phyloP scores from a whole-genome alignment of 2,113 vertebrate species.

The Crocuta crocuta region DNA sequence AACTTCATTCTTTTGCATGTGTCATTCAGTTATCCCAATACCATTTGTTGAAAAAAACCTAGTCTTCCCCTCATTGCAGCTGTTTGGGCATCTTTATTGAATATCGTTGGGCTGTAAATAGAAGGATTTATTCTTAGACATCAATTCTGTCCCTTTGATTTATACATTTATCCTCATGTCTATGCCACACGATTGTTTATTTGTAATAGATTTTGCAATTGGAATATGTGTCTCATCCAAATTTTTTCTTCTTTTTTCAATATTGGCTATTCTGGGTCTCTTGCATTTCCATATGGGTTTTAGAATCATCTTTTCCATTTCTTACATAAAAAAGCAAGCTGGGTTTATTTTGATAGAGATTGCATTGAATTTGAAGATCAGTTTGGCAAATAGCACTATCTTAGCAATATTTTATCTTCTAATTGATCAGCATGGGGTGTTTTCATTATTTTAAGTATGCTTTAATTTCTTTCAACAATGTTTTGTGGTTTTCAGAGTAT shows the following conservation, averaged over 20 bases:
- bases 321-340: neutral
- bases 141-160: neutral
- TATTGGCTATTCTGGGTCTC: neutral
- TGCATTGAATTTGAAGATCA: neutral
- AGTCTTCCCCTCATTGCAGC: neutral
- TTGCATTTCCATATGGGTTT: slow-evolving; percentile 31
- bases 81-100: neutral
- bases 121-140: neutral
- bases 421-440: neutral
- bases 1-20: neutral
- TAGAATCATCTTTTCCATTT: slow-evolving; percentile 30
- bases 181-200: neutral
- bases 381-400: neutral
- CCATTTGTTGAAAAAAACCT: neutral
- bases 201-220: slow-evolving; percentile 14
- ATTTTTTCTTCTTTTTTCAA: slow-evolving; percentile 13
- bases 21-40: neutral
- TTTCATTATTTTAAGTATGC: neutral
- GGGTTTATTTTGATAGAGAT: neutral
- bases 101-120: neutral
- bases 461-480: slow-evolving; percentile 1
- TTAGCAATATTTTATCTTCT: neutral
- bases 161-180: neutral
- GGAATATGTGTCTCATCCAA: neutral
- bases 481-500: neutral